Percentiles rank a stretch among this genome's conserved stretches.
These are phyloP conservation scores for Semotilus atromaculatus DNA, from an alignment of 2,797 vertebrate species.

Conservation along the genomic window DNA sequence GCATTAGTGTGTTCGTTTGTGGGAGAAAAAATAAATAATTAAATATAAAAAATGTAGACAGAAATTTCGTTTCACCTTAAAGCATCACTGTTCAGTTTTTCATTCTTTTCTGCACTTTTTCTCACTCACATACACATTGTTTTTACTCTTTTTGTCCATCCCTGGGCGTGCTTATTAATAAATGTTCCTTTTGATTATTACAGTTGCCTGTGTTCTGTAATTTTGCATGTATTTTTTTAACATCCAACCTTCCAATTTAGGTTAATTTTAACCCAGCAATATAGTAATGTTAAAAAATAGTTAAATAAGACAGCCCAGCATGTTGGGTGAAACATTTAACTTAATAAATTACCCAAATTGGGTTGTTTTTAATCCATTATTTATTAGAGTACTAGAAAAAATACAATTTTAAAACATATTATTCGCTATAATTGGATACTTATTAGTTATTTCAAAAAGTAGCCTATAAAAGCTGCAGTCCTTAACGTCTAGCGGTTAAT, in stretches of 20 bases:
- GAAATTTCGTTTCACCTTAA: background rate
- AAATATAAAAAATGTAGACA: background rate
- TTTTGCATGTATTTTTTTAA: background rate
- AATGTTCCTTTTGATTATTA: background rate
- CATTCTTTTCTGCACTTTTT: background rate
- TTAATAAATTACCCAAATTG: background rate
- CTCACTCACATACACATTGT: background rate
- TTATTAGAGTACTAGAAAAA: background rate
- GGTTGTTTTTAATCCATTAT: background rate
- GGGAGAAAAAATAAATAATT: background rate
- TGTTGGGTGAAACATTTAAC: background rate
- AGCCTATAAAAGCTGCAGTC: background rate
- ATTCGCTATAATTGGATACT: background rate
- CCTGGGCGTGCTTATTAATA: too few relatives aligned
- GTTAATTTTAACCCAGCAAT: background rate
- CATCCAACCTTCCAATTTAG: background rate
- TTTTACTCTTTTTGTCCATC: background rate
- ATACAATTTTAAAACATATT: background rate
- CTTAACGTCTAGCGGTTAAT: too few relatives aligned
- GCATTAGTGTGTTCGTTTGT: background rate
- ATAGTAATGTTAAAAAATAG: background rate
- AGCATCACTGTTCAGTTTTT: background rate
- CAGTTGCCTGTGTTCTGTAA: background rate
- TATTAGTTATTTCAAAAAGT: background rate
- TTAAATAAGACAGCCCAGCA: background rate